Percentiles rank a stretch among this genome's conserved stretches.
phyloP scores from a whole-genome alignment of 2,888 invertebrate genomes.

The Amitus sp. region DNA sequence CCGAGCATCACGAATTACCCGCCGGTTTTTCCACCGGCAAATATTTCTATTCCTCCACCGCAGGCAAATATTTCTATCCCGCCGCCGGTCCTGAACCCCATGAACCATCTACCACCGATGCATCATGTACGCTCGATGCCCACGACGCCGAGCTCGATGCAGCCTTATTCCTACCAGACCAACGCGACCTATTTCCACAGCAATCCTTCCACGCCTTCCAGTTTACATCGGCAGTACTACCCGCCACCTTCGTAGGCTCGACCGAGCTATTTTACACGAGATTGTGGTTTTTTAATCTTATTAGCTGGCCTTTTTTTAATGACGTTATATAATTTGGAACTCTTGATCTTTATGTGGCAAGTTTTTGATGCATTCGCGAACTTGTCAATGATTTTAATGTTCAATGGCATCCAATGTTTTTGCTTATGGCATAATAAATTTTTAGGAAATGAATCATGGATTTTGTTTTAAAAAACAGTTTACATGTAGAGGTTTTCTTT shows the following conservation, averaged over 20 bases:
- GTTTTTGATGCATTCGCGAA: neutral
- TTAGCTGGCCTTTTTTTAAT: too few species aligned
- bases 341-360: too few species aligned
- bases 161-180: constrained; percentile 56
- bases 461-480: neutral
- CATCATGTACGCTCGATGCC: constrained; percentile 27
- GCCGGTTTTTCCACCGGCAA: constrained; percentile 60
- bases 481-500: constrained; percentile 61
- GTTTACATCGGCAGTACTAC: constrained; percentile 55
- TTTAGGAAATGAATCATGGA: neutral
- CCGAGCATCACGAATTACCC: constrained; percentile 54
- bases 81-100: constrained; percentile 49
- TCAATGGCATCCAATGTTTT: neutral
- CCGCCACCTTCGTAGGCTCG: constrained; percentile 53
- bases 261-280: constrained; percentile 11
- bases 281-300: too few species aligned
- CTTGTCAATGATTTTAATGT: too few species aligned
- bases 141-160: constrained; percentile 26
- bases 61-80: constrained; percentile 59
- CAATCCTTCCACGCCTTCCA: constrained; percentile 47
- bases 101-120: constrained; percentile 47
- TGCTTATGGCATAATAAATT: neutral
- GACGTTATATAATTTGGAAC: neutral
- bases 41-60: constrained; percentile 57
- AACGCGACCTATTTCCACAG: constrained; percentile 57